These are phyloP conservation scores for Argyra leucocephala DNA, from an alignment of 2,888 invertebrate genomes.

Conservation along the genomic window DNA sequence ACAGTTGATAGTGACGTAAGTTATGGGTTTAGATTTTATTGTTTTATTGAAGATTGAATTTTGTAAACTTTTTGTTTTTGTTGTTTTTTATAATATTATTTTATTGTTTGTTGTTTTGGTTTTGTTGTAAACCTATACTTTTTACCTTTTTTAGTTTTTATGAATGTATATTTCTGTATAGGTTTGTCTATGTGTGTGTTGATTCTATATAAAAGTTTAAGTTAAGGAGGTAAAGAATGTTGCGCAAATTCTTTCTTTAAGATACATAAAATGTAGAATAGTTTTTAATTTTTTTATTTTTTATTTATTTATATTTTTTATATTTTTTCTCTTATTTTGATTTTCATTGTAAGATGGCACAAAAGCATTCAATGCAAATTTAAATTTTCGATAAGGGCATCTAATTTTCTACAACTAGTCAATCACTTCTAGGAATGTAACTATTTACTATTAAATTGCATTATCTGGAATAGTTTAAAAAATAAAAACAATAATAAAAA, in stretches of 20 bases:
- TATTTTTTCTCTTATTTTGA: neutral
- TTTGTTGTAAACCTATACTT: neutral
- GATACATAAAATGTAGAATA: too few relatives aligned
- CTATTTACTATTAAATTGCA: neutral
- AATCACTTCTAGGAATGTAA: conserved; percentile 3
- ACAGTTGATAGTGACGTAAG: conserved; percentile 6
- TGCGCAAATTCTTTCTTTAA: neutral
- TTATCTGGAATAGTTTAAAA: neutral
- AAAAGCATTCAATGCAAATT: conserved; percentile 4
- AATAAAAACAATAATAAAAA: neutral
- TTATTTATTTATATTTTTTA: too few relatives aligned
- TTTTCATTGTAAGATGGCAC: neutral
- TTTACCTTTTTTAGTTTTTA: neutral
- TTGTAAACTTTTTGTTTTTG: neutral
- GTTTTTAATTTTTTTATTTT: too few relatives aligned
- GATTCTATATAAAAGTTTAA: neutral
- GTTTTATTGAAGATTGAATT: conserved; percentile 6
- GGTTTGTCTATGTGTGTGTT: neutral
- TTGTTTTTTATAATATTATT: neutral
- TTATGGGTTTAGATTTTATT: conserved; percentile 6
- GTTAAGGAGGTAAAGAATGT: neutral
- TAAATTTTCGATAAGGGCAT: neutral
- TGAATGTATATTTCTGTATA: neutral
- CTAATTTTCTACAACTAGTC: conserved; percentile 6
- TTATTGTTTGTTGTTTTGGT: too few relatives aligned